Base-by-base conservation (phyloP, 2,888 invertebrate species). In the Sphecodes monilicornis region DNA sequence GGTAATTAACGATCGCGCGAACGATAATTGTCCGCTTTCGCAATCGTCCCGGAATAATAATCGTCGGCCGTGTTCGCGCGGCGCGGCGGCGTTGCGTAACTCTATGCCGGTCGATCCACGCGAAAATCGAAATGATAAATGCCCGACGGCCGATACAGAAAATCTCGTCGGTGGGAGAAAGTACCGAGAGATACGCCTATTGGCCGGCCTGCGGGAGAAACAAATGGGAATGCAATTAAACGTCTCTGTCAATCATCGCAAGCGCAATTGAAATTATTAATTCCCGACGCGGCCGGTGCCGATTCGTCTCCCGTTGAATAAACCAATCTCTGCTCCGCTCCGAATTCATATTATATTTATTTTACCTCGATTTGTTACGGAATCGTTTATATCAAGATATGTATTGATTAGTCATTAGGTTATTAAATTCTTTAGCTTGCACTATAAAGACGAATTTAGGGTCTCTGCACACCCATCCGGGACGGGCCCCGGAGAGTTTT, bases 1-100 rank as follows among this genome's bases (percentile, higher is more conserved):
- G 46, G 75, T 88, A 89, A 89, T 89, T 89, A 84, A 64, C 80
- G 89, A 89, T 87, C 80, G 80, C 69, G 75, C 69, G 46, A 76
- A 77, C 75, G 89, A 89, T 89, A 88, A 80, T 43, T 66, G 73
- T 68, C 69, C 74, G 73, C 60, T 89, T 89, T 89, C 86, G 84
- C 88, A 86, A 86, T 73, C 75, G 74, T 80, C 74, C 79, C 66
- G 78, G 78, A 78, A 76, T 81, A 83, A 82, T 74, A 78, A 66
- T 71, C 79, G n/a, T 18, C 46, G 32, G 32, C 32, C 77, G 66
- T 74, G 43, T 57, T 41, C 64, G 64, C 32, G 64, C 29, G 16
- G 64, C 29, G 29, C 64, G 22, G 10, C 36, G 11, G 1, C 71
- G 54, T 88, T 84, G 82, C 84, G 79, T 69, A 88, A 84, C 69